Base-by-base conservation (phyloP, 2,888 invertebrate genomes). In the Xestobium rufovillosum region DNA sequence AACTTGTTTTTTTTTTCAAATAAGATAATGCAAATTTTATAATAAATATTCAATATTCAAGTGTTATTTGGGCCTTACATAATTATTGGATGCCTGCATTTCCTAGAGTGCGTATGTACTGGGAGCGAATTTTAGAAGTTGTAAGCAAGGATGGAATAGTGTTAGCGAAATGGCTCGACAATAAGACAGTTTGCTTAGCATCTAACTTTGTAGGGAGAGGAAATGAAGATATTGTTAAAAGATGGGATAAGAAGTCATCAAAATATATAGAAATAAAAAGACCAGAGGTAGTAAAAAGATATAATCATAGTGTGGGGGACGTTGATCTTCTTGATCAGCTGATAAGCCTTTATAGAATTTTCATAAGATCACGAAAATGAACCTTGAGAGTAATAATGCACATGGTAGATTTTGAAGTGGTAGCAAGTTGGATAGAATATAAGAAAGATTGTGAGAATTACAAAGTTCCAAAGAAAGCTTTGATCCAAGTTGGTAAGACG, bases 231-330 rank as follows among this genome's bases (percentile, higher is more conserved):
- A 37, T 19, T 34, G 45, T 41, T 13, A 33, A 32, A 17, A 33
- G 48, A 12, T 49, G 43, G 34, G 43, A 49, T 23, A 49, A 44
- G 36, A 29, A 17, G 11, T 3, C 9, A 8, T 38, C 42, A n/a
- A 31, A 40, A 26, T 40, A 37, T 29, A 33, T 45, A 6, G 29
- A 35, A 14, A 28, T 49, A 23, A 17, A 14, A 17, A 34, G 42
- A 11, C 41, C 43, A 12, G 38, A 38, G 42, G 38, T 46, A 33
- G 39, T 48, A 13, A 26, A 34, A 25, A 9, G 15, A 12, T 31
- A 45, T 16, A 50, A 49, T 25, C 33, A 41, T 27, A 41, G 36
- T n/a, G 51, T 48, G 48, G 48, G 50, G 14, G 48, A 47, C 14
- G 49, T 50, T n/a, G 50, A 51, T 33, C 29, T 45, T 13, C 30